Base-by-base conservation (phyloP, 1,140 invertebrate species). In the Ericerus pela region DNA sequence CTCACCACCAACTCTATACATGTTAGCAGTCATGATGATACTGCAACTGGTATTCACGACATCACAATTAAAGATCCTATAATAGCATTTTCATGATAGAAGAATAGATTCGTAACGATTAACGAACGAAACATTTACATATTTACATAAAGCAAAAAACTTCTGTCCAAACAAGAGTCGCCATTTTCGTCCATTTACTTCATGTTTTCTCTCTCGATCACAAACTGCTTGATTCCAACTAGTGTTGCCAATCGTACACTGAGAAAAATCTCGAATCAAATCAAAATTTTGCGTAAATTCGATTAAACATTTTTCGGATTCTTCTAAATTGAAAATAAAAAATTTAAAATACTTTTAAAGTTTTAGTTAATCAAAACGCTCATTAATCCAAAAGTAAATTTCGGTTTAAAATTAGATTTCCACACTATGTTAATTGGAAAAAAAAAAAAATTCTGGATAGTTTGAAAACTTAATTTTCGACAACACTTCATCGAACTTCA, bases 1-100 rank as follows among this genome's bases (percentile, higher is more conserved):
- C 74, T 71, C 72, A 79, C 77, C 77, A 73, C 78, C 78, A 62
- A 80, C 76, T 69, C 77, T 66, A 64, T 80, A 80, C 77, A 80
- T 79, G 68, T 80, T 79, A 60, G 75, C 73, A 63, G 76, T 73
- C 77, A 79, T 79, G 11, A 24, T 24, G 41, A 47, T 24, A 47
- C 26, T n/a, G n/a, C n/a, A 18, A 10, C 20, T 3, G 41, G 16
- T 24, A 47, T 16, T 47, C 20, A 16, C 41, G 22, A 20, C 22
- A 6, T 47, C 20, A 14, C 22, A 4, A 47, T 47, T 47, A 47
- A 47, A n/a, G 22, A 47, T 47, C 8, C 12, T 47, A 47, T 47
- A 24, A 47, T 47, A 47, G 16, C 41, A 47, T 47, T 22, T 47
- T 47, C 41, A 47, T 20, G 41, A 8, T 47, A 22, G 8, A 47